Evolutionary conservation across 2,113 vertebrate genomes (phyloP).

Genomic region (Acanthisitta chloris): DNA sequence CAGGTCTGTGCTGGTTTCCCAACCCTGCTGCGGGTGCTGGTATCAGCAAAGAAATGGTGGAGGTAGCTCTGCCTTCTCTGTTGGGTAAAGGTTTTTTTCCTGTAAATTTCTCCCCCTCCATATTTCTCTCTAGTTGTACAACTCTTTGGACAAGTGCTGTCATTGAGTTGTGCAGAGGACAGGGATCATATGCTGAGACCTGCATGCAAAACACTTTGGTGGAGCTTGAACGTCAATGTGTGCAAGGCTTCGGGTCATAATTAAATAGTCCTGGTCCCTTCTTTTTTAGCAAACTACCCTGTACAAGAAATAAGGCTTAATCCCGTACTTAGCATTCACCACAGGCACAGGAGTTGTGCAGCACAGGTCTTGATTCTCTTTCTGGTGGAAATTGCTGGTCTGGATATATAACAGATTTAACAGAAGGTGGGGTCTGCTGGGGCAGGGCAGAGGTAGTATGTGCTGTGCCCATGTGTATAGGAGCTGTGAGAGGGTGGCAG

Average conservation of each 20-base stretch:
- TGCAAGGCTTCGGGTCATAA: neutral
- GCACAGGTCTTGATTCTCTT: neutral
- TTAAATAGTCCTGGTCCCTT: neutral
- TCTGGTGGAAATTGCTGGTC: neutral
- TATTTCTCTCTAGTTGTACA: neutral
- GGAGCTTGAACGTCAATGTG: neutral
- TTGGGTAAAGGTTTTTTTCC: fast-evolving
- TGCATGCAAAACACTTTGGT: neutral
- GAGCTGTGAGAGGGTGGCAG: neutral
- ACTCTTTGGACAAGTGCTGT: neutral
- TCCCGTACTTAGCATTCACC: neutral
- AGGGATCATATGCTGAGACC: neutral
- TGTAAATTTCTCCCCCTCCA: neutral
- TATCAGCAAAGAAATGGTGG: neutral
- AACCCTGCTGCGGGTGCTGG: fast-evolving
- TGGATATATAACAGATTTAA: fast-evolving
- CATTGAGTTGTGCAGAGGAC: neutral
- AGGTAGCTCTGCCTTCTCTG: neutral
- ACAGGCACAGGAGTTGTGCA: neutral
- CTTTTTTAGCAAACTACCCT: neutral
- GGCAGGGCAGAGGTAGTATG: neutral
- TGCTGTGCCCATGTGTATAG: neutral
- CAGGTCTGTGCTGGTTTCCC: neutral
- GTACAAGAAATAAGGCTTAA: neutral
- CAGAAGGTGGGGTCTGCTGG: neutral